A percentile compares a stretch with the other conserved stretches of the same genome.
Conservation (phyloP, 1,140 invertebrate species). For the Lucilia sericata region DNA sequence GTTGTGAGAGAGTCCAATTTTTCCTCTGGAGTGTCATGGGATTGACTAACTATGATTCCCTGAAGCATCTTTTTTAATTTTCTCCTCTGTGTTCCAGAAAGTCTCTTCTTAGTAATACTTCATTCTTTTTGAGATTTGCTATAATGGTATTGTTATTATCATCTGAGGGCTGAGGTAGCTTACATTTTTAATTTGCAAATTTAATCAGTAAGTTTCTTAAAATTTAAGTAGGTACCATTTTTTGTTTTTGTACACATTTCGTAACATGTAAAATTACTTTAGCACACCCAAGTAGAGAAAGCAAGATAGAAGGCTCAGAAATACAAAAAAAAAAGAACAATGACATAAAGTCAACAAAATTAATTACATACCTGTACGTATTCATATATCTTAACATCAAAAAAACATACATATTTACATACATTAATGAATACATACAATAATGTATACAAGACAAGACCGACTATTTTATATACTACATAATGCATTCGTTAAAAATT, state of each 20-base stretch:
- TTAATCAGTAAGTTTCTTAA: slow-evolving; percentile 30
- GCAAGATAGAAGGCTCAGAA: not conserved
- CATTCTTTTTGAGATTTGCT: too few species aligned
- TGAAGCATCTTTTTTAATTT: too few species aligned
- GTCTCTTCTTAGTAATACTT: too few species aligned
- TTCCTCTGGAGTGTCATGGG: too few species aligned
- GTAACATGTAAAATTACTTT: slow-evolving; percentile 31
- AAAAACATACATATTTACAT: not conserved
- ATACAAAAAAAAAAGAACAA: not conserved
- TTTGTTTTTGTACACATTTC: not conserved
- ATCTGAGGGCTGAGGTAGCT: too few species aligned
- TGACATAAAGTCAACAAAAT: slow-evolving; percentile 42
- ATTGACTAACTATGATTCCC: too few species aligned
- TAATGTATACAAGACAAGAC: not conserved
- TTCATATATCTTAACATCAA: slow-evolving; percentile 17
- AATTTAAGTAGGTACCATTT: slow-evolving; percentile 31
- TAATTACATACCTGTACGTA: slow-evolving; percentile 37
- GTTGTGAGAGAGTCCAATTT: too few species aligned
- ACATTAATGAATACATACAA: too few species aligned
- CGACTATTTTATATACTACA: not conserved
- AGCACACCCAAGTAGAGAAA: slow-evolving; percentile 34
- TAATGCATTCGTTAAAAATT: too few species aligned
- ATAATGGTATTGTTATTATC: too few species aligned
- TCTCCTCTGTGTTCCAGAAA: too few species aligned
- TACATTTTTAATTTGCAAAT: slow-evolving; percentile 14